Evolutionary conservation across 2,113 vertebrate genomes (phyloP).

Genomic region (Apus apus): DNA sequence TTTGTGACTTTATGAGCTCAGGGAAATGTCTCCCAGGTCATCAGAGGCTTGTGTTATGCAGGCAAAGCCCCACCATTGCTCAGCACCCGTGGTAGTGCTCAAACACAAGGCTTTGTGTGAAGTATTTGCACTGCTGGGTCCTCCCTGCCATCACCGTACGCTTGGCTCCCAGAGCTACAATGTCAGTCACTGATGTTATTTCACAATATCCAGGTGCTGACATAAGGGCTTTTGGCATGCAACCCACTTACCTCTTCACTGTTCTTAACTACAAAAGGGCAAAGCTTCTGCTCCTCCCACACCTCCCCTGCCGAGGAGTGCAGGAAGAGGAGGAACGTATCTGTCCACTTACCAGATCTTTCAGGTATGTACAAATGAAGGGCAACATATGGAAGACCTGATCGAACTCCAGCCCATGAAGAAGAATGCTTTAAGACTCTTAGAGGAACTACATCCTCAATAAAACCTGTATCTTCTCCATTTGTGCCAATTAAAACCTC

Average conservation of each 20-base stretch:
- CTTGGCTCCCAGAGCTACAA: neutral
- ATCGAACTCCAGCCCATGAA: neutral
- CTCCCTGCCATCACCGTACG: neutral
- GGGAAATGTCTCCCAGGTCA: neutral
- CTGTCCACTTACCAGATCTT: neutral
- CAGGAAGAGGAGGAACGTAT: neutral
- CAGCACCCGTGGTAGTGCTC: neutral
- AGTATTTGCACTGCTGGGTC: neutral
- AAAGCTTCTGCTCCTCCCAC: neutral
- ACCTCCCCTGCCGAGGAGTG: accelerated
- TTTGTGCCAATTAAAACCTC: neutral
- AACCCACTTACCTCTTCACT: neutral
- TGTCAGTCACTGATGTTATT: neutral
- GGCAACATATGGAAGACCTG: accelerated
- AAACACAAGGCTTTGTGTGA: neutral
- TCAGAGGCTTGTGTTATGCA: neutral
- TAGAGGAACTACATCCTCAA: neutral
- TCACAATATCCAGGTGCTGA: neutral
- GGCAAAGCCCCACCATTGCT: neutral
- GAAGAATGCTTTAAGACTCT: neutral
- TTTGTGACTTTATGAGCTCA: neutral
- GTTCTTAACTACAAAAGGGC: neutral
- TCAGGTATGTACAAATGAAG: neutral
- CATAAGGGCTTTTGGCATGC: neutral
- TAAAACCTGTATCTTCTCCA: neutral